A percentile compares a stretch with the other conserved stretches of the same genome.
These are phyloP conservation scores for Indicator maculatus DNA, from an alignment of 2,113 vertebrate genomes.

Conservation along the genomic window DNA sequence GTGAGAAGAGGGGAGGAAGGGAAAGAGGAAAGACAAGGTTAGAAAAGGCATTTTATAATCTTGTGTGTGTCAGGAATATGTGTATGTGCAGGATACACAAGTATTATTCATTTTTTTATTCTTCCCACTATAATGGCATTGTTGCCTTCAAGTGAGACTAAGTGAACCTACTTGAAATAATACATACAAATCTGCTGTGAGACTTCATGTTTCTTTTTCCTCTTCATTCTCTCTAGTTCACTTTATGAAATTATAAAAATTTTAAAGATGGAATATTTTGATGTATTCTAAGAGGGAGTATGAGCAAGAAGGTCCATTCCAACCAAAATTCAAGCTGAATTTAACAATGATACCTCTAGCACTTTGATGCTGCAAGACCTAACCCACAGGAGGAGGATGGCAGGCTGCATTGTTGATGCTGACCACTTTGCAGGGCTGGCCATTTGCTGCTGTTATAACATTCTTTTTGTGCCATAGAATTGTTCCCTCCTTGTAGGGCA, in stretches of 20 bases:
- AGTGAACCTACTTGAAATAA: not conserved
- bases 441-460: fast-evolving
- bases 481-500: not conserved
- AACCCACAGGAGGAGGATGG: not conserved
- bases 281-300: fast-evolving
- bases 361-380: fast-evolving
- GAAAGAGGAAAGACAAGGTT: not conserved
- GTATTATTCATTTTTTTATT: not conserved
- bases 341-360: not conserved
- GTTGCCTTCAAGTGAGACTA: not conserved
- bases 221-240: not conserved
- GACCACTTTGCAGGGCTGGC: not conserved
- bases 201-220: not conserved
- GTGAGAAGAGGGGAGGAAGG: not conserved
- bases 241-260: not conserved
- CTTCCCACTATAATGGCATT: not conserved
- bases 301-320: not conserved
- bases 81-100: not conserved
- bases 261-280: not conserved
- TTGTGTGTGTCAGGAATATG: not conserved
- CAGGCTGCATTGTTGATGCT: fast-evolving
- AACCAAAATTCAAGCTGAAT: not conserved
- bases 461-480: not conserved
- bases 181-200: not conserved
- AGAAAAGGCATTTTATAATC: not conserved